Percentiles rank a stretch among this genome's conserved stretches.
These are phyloP conservation scores for Lithobates pipiens DNA, from an alignment of 2,797 vertebrate species.

Conservation along the genomic window DNA sequence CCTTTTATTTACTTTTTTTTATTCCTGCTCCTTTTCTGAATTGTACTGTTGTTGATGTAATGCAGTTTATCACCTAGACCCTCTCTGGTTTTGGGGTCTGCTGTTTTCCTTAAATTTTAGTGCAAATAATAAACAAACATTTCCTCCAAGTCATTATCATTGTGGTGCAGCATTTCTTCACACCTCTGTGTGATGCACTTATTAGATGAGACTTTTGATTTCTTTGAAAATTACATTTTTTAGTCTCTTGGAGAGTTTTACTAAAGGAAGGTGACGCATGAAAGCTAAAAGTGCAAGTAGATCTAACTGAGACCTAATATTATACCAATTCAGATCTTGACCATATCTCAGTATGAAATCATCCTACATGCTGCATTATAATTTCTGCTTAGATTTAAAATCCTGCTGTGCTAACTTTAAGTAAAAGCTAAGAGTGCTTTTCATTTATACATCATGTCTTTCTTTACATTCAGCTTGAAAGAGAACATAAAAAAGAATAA, in stretches of 20 bases:
- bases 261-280: slow-evolving; percentile 28
- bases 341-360: slow-evolving; percentile 45
- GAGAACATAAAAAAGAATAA: slow-evolving; percentile 34
- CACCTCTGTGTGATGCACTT: neutral
- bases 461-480: slow-evolving; percentile 25
- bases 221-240: slow-evolving; percentile 5
- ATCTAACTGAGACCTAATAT: slow-evolving; percentile 20
- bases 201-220: slow-evolving; percentile 16
- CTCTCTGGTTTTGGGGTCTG: neutral
- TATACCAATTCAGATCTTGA: slow-evolving; percentile 44
- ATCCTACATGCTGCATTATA: slow-evolving; percentile 35
- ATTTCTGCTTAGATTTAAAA: slow-evolving; percentile 34
- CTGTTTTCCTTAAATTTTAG: neutral
- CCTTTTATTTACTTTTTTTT: neutral
- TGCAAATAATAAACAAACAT: neutral
- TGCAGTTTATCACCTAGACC: neutral
- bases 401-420: slow-evolving; percentile 44
- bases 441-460: slow-evolving; percentile 39
- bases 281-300: slow-evolving; percentile 25
- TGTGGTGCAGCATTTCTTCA: neutral
- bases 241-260: neutral
- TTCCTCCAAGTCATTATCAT: too few relatives aligned
- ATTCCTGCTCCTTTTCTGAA: neutral
- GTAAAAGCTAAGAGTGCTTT: slow-evolving; percentile 28
- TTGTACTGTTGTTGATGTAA: neutral